Conservation (phyloP, 2,888 invertebrate genomes). For the Pollenia amentaria region DNA sequence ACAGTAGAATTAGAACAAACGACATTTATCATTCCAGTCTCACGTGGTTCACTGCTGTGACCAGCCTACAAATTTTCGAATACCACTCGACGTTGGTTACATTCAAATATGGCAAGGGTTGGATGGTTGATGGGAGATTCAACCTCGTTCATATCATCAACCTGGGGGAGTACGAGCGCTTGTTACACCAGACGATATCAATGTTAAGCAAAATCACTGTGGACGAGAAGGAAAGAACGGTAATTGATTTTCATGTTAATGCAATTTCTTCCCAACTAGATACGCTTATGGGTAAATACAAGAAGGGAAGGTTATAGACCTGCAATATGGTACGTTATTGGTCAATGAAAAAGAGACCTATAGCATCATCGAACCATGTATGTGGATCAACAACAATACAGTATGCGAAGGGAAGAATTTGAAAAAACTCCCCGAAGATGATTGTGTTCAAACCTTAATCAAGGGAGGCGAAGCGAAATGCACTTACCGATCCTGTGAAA, state of each 20-base stretch:
- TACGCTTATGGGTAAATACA: background rate
- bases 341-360: slow-evolving; percentile 20
- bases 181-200: background rate
- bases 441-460: slow-evolving; percentile 11
- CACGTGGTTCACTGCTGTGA: slow-evolving; percentile 35
- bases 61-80: slow-evolving; percentile 31
- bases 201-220: slow-evolving; percentile 27
- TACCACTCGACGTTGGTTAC: slow-evolving; percentile 32
- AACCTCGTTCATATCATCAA: slow-evolving; percentile 18
- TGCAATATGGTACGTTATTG: background rate
- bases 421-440: slow-evolving; percentile 23
- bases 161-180: background rate
- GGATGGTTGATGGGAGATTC: slow-evolving; percentile 22
- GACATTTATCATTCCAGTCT: slow-evolving; percentile 33
- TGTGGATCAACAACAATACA: slow-evolving; percentile 18
- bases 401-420: slow-evolving; percentile 15
- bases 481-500: slow-evolving; percentile 20
- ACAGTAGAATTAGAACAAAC: slow-evolving; percentile 16
- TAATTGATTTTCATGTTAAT: slow-evolving; percentile 1
- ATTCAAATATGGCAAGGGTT: slow-evolving; percentile 31
- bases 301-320: slow-evolving; percentile 10
- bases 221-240: background rate
- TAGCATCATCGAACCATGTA: slow-evolving; percentile 12
- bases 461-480: slow-evolving; percentile 30
- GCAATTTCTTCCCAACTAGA: slow-evolving; percentile 9